Conservation (phyloP, 2,888 invertebrate genomes). For the Globia sparganii region DNA sequence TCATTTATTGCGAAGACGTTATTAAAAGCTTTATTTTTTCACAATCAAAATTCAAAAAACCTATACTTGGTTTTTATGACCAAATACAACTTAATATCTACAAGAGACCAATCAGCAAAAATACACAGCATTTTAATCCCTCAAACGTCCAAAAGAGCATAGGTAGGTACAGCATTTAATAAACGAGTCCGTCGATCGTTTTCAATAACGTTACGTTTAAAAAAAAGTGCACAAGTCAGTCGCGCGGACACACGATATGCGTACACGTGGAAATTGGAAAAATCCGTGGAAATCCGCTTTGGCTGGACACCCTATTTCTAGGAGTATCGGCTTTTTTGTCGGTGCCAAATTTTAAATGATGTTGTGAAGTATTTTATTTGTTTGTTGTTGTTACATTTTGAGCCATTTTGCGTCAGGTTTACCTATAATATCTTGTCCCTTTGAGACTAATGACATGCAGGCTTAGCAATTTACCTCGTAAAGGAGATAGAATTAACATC, state of each 20-base stretch:
- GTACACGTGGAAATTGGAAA: constrained; percentile 85
- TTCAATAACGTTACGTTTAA: constrained; percentile 68
- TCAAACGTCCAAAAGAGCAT: constrained; percentile 40
- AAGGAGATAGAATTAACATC: not conserved
- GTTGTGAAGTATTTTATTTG: constrained; percentile 17
- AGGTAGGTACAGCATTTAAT: constrained; percentile 56
- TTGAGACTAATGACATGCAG: not conserved
- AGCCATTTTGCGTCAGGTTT: not conserved
- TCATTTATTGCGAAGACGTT: not conserved
- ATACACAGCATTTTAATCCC: constrained; percentile 27
- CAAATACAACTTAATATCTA: not conserved
- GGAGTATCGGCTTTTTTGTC: constrained; percentile 34
- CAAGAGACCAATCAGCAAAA: constrained; percentile 7
- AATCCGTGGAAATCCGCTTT: constrained; percentile 75
- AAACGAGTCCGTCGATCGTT: constrained; percentile 67
- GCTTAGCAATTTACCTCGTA: not conserved
- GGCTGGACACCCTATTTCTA: constrained; percentile 62
- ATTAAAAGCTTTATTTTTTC: no score
- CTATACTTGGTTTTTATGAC: not conserved
- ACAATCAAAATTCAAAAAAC: no score
- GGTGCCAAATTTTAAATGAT: constrained; percentile 29
- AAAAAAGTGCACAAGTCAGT: constrained; percentile 75
- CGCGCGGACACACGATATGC: constrained; percentile 80
- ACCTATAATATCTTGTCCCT: not conserved
- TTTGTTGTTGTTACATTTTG: not conserved